These are phyloP conservation scores for Eupsittula cactorum DNA, from an alignment of 2,113 vertebrate genomes.

Conservation along the genomic window DNA sequence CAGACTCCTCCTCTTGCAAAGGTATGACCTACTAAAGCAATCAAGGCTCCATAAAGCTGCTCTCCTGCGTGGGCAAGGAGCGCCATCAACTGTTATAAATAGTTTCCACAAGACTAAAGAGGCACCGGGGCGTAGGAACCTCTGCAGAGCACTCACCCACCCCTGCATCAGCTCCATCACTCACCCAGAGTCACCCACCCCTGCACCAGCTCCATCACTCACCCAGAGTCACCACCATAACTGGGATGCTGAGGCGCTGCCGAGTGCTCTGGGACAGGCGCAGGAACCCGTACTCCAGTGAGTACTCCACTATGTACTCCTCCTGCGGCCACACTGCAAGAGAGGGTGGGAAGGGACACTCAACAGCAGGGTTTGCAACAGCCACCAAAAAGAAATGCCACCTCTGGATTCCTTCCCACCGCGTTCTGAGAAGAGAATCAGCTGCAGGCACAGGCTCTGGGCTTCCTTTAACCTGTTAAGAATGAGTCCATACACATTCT, in stretches of 20 bases:
- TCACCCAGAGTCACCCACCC: not conserved
- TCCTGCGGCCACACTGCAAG: conserved; percentile 92
- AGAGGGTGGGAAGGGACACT: not conserved
- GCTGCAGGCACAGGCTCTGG: not conserved
- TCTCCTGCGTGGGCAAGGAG: not conserved
- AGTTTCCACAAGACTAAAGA: not conserved
- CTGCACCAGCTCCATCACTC: conserved; percentile 47
- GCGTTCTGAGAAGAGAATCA: not conserved
- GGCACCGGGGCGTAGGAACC: rapidly evolving
- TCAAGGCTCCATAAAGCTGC: not conserved
- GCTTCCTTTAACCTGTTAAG: not conserved
- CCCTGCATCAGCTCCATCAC: not conserved
- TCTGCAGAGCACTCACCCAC: not conserved
- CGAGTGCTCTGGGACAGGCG: conserved; percentile 93
- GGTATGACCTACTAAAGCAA: not conserved
- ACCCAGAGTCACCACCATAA: conserved; percentile 98
- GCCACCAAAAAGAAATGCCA: not conserved
- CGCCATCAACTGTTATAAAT: not conserved
- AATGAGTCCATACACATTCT: not conserved
- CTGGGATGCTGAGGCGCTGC: conserved; percentile 93
- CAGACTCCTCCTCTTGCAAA: not conserved
- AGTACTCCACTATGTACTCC: conserved; percentile 97
- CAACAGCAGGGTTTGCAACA: not conserved
- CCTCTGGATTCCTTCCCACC: not conserved
- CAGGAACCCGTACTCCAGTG: conserved; percentile 93